Percentiles rank a stretch among this genome's conserved stretches.
Evolutionary conservation across 2,888 invertebrate genomes (phyloP).

Genomic region (Brachypalpus laphriformis): DNA sequence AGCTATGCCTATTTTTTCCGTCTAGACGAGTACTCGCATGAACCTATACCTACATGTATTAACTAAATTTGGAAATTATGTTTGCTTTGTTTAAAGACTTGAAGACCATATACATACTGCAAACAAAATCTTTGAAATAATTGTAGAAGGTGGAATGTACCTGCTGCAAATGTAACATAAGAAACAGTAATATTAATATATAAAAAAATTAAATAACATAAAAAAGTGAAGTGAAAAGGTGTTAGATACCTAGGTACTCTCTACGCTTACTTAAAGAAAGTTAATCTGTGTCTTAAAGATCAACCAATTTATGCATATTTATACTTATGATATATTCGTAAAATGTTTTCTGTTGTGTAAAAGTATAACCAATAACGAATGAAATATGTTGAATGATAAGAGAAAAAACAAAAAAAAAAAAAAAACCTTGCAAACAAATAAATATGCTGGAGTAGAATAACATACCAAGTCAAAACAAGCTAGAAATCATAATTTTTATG

Average conservation of each 20-base stretch:
- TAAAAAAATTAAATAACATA: not conserved
- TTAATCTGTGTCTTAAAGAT: not conserved
- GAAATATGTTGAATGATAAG: not conserved
- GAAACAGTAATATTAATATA: not conserved
- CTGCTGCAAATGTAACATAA: not conserved
- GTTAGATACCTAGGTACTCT: no score
- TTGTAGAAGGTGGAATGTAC: not conserved
- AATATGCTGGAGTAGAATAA: not conserved
- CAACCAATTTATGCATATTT: not conserved
- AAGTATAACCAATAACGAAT: not conserved
- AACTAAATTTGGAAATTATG: not conserved
- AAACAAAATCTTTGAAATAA: not conserved
- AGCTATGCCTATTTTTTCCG: slow-evolving; percentile 40
- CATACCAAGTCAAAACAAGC: not conserved
- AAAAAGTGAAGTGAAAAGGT: not conserved
- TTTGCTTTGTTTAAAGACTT: not conserved
- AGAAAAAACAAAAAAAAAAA: no score
- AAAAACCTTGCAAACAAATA: slow-evolving; percentile 3
- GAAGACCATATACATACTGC: no score
- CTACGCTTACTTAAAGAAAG: slow-evolving; percentile 13
- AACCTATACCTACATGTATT: not conserved
- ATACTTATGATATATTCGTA: not conserved
- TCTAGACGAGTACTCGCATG: no score
- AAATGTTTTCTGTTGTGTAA: not conserved
- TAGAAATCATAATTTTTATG: not conserved